Conservation (phyloP, 2,113 vertebrate species). For the Sinocyclocheilus grahami region DNA sequence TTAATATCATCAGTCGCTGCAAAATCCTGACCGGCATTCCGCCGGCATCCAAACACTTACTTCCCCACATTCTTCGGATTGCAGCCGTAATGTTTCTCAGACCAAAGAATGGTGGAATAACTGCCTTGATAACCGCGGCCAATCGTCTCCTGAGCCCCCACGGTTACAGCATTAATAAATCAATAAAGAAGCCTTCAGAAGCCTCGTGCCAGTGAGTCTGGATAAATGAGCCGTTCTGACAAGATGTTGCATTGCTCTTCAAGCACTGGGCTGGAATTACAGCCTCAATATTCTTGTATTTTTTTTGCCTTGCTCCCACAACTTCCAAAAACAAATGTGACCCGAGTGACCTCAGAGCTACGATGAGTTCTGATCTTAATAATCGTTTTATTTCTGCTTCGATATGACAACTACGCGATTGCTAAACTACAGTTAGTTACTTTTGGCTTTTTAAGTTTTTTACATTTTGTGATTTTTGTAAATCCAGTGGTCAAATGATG, state of each 20-base stretch:
- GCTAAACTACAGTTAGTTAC: neutral
- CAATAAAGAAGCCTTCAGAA: constrained; percentile 8
- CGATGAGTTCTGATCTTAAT: neutral
- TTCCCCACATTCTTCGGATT: constrained; percentile 51
- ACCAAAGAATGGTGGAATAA: constrained; percentile 26
- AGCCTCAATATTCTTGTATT: neutral
- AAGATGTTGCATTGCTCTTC: neutral
- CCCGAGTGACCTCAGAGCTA: neutral
- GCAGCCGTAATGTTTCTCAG: constrained; percentile 43
- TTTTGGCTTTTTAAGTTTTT: neutral
- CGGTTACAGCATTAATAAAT: constrained; percentile 50
- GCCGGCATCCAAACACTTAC: constrained; percentile 47
- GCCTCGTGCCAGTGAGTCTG: neutral
- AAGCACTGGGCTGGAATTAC: neutral
- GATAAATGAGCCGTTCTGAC: constrained; percentile 30
- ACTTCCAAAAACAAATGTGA: neutral
- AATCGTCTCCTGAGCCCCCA: constrained; percentile 20
- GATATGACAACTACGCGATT: neutral
- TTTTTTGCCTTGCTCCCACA: neutral
- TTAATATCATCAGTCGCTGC: constrained; percentile 36
- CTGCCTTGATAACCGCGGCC: constrained; percentile 23
- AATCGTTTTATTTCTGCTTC: neutral
- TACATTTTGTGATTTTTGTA: neutral
- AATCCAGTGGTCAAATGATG: too few species aligned
- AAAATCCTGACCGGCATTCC: neutral